These are phyloP conservation scores for Erpornis zantholeuca DNA, from an alignment of 2,113 vertebrate species.

Conservation along the genomic window DNA sequence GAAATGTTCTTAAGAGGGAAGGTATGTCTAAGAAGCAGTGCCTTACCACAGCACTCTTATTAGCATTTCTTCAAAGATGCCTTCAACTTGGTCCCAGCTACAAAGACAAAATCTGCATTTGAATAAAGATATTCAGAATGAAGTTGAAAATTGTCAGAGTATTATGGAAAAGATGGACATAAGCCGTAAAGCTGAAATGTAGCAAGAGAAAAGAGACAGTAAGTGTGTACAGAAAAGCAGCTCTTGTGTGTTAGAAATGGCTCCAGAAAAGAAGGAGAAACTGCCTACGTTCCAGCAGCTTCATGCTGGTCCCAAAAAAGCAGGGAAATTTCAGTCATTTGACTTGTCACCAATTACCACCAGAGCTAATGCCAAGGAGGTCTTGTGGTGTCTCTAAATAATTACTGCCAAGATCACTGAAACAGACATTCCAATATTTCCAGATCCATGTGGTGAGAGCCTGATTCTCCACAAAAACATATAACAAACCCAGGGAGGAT, in stretches of 20 bases:
- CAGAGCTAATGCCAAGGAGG: neutral
- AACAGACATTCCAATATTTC: neutral
- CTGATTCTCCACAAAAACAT: neutral
- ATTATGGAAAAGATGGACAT: neutral
- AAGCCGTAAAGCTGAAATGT: neutral
- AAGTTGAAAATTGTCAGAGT: neutral
- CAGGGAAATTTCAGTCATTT: neutral
- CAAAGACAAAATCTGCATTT: conserved; percentile 58
- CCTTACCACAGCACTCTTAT: conserved; percentile 24
- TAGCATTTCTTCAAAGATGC: conserved; percentile 58
- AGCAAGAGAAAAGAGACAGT: neutral
- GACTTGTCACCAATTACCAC: neutral
- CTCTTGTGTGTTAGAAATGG: neutral
- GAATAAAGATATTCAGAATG: conserved; percentile 12
- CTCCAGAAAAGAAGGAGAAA: neutral
- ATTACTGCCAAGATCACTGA: neutral
- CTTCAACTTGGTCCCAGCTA: conserved; percentile 3
- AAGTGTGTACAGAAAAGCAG: neutral
- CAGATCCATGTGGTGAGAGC: neutral
- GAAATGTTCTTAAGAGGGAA: conserved; percentile 1
- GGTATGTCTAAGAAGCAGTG: neutral
- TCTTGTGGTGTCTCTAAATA: neutral
- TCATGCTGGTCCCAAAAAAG: neutral
- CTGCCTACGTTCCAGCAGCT: neutral
- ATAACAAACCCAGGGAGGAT: neutral